Evolutionary conservation across 2,113 vertebrate species (phyloP).

Genomic region (Epinephelus cyanopodus): DNA sequence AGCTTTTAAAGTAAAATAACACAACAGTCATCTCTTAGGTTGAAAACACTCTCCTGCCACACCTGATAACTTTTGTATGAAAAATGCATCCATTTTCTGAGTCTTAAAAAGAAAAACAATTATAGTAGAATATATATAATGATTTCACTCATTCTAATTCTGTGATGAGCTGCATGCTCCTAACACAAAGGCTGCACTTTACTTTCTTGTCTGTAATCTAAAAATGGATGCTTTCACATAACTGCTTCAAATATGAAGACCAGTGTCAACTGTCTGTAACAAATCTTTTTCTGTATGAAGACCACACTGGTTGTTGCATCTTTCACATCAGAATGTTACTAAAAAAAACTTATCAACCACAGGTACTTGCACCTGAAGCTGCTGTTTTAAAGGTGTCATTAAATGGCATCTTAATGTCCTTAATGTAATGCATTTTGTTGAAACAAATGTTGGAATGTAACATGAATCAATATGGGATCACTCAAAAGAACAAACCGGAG

Average conservation of each 20-base stretch:
- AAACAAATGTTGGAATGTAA: not conserved
- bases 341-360: not conserved
- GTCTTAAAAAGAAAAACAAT: not conserved
- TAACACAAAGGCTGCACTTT: conserved; percentile 13
- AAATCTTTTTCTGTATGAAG: not conserved
- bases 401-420: not conserved
- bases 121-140: not conserved
- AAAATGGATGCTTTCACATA: conserved; percentile 12
- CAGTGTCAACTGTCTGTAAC: not conserved
- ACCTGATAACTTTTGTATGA: not conserved
- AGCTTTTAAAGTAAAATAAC: not conserved
- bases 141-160: not conserved
- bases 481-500: not conserved
- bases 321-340: not conserved
- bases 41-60: conserved; percentile 14
- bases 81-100: not conserved
- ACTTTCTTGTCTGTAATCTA: conserved; percentile 4
- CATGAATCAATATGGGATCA: not conserved
- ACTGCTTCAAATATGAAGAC: not conserved
- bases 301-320: not conserved
- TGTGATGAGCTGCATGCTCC: conserved; percentile 5
- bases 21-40: not conserved
- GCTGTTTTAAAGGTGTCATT: not conserved
- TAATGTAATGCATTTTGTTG: not conserved
- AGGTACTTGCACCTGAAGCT: not conserved